These are phyloP conservation scores for Leptinotarsa peninsularis DNA, from an alignment of 2,888 invertebrate genomes.

Conservation along the genomic window DNA sequence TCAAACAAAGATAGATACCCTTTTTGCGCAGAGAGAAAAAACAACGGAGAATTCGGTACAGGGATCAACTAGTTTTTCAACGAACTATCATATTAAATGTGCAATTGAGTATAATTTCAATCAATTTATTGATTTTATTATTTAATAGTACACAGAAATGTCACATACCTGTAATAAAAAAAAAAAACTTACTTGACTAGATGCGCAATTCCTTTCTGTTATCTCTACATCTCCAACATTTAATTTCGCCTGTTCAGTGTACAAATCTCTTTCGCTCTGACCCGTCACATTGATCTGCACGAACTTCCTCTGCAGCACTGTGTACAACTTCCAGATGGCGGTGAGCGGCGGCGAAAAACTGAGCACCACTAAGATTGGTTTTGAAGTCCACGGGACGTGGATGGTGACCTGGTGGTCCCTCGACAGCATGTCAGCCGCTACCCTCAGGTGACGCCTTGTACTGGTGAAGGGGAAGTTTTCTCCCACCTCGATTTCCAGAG, in stretches of 20 bases:
- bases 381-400: constrained; percentile 82
- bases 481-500: constrained; percentile 65
- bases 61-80: too few species aligned
- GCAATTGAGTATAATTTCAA: too few species aligned
- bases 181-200: constrained; percentile 60
- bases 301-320: constrained; percentile 87
- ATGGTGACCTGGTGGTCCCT: constrained; percentile 72
- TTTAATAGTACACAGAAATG: too few species aligned
- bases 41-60: too few species aligned
- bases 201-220: constrained; percentile 54
- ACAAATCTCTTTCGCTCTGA: constrained; percentile 61
- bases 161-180: neutral
- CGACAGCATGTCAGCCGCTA: constrained; percentile 81
- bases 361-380: constrained; percentile 79
- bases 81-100: too few species aligned
- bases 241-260: constrained; percentile 55
- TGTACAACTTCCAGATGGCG: constrained; percentile 84
- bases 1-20: too few species aligned
- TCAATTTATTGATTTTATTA: too few species aligned
- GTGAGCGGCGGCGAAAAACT: constrained; percentile 88
- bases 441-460: constrained; percentile 67
- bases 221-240: constrained; percentile 55
- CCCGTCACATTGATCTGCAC: constrained; percentile 82
- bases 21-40: too few species aligned
- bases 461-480: constrained; percentile 59